Base-by-base conservation (phyloP, 2,888 invertebrate genomes). In the Drosophila tanythrix region DNA sequence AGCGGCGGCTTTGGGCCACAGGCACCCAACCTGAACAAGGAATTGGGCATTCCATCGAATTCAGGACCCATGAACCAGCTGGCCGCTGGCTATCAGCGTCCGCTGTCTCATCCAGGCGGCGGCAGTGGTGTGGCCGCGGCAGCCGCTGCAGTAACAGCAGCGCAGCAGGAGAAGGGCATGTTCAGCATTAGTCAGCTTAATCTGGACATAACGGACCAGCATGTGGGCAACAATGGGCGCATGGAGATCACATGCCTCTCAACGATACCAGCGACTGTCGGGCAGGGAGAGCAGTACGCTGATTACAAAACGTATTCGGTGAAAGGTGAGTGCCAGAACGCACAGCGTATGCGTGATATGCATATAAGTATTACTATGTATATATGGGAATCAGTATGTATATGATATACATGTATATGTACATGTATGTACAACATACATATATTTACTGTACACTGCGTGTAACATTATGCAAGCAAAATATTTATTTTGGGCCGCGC, bases 231-330 rank as follows among this genome's bases (percentile, higher is more conserved):
- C 35, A 96, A 96, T 83, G 96, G 96, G 0, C 94, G 95, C 64
- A 93, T 97, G 76, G 95, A 96, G 90, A 94, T 97, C 70, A 96
- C 96, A 38, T 97, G 97, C 90, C 94, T 96, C 73, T 95, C 97
- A 46, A 96, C 97, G 58, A 97, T 97, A 82, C 97, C 97, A 1
- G 95, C 96, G 68, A 96, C 96, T 81, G 95, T 96, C 27, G 95
- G 95, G 21, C 95, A 95, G 43, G 95, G 95, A 63, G 96, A 96
- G 83, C 94, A 95, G 80, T 97, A 95, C 89, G 97, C 96, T 59
- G 97, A 97, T 91, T 94, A 95, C 79, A 95, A 95, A 91, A 96
- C 95, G 79, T 95, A 95, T 88, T 96, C 96, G 46, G 96, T 96
- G 62, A 95, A 95, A 91, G 96, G 97, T 97, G 93, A 95, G 95